These are phyloP conservation scores for Alfaro cultratus DNA, from an alignment of 2,797 vertebrate species.

Conservation along the genomic window DNA sequence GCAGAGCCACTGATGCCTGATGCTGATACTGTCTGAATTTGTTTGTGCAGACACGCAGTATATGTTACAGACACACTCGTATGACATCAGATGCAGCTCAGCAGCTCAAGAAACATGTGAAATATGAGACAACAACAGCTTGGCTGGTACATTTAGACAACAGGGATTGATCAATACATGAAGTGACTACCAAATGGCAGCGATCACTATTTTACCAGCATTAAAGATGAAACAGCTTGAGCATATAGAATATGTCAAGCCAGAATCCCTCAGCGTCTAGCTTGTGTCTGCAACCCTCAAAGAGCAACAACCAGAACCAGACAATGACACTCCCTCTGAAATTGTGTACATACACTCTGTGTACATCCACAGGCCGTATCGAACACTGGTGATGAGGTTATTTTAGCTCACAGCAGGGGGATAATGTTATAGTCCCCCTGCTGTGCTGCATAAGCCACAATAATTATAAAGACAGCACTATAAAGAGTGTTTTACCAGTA, in stretches of 20 bases:
- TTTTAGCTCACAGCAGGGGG: conserved; percentile 59
- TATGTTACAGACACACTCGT: conserved; percentile 34
- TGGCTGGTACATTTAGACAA: conserved; percentile 35
- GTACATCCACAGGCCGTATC: conserved; percentile 33
- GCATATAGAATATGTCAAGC: conserved; percentile 10
- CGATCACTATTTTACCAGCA: conserved; percentile 31
- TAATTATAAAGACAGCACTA: conserved; percentile 59
- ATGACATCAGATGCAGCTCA: conserved; percentile 19
- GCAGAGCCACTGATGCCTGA: conserved; percentile 33
- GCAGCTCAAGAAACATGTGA: conserved; percentile 32
- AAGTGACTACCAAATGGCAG: conserved; percentile 32
- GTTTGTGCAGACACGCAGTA: conserved; percentile 16
- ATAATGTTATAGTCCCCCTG: conserved; percentile 61
- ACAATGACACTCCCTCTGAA: conserved; percentile 22
- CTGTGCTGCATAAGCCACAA: conserved; percentile 48
- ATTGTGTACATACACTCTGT: conserved; percentile 4
- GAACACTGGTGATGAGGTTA: conserved; percentile 49
- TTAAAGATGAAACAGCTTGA: conserved; percentile 16
- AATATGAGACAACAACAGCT: conserved; percentile 49
- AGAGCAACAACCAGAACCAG: conserved; percentile 25
- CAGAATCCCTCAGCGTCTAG: neutral
- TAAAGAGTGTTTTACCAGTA: conserved; percentile 63
- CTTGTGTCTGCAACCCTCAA: conserved; percentile 29
- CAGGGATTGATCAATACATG: conserved; percentile 39
- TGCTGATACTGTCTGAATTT: conserved; percentile 24